A percentile compares a stretch with the other conserved stretches of the same genome.
Evolutionary conservation across 2,888 invertebrate species (phyloP).

Genomic region (Eristalinus sepulchralis): DNA sequence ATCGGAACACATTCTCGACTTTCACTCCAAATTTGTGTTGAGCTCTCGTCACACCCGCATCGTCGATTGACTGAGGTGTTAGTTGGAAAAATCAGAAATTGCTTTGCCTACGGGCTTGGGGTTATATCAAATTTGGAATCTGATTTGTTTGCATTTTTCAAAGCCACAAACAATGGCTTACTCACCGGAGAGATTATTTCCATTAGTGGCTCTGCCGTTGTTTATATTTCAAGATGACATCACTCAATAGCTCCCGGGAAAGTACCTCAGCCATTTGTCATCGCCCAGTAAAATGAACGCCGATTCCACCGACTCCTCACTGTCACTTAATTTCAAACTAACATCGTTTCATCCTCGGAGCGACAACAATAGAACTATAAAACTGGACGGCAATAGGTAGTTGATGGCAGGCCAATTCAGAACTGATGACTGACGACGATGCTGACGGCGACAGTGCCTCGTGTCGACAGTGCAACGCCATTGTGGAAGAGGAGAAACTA

Average conservation of each 20-base stretch:
- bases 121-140: not conserved
- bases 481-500: not conserved
- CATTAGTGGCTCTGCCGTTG: not conserved
- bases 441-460: not conserved
- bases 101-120: not conserved
- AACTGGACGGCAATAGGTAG: slow-evolving; percentile 2
- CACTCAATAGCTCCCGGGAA: not conserved
- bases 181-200: not conserved
- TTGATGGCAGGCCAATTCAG: not conserved
- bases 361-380: slow-evolving; percentile 1
- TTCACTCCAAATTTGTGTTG: not conserved
- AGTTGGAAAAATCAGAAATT: not conserved
- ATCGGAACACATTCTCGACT: not conserved
- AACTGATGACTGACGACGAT: not conserved
- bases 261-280: not conserved
- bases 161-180: not conserved
- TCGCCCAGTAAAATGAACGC: not conserved
- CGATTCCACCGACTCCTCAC: not conserved
- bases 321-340: not conserved
- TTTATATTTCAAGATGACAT: not conserved
- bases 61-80: no score
- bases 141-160: not conserved
- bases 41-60: no score
- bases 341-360: not conserved
- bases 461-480: not conserved